These are phyloP conservation scores for Artemia sinica DNA, from an alignment of 2,888 invertebrate genomes.

Conservation along the genomic window DNA sequence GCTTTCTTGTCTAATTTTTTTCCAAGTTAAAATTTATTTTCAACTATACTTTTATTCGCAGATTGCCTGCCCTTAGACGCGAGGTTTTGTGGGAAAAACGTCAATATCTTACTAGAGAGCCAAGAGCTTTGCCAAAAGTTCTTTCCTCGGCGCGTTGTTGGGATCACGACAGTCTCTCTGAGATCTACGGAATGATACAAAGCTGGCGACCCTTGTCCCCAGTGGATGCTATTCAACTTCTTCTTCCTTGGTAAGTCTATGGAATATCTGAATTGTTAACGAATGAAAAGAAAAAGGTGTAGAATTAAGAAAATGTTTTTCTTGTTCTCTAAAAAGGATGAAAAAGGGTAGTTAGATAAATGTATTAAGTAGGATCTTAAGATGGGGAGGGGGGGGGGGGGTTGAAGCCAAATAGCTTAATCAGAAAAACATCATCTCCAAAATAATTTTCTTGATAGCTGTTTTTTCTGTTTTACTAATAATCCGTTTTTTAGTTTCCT, in stretches of 20 bases:
- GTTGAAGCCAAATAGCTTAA: no score
- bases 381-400: no score
- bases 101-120: conserved; percentile 63
- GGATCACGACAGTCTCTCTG: conserved; percentile 71
- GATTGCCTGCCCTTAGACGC: not conserved
- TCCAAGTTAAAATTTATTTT: not conserved
- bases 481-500: no score
- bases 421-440: no score
- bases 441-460: no score
- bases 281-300: no score
- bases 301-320: no score
- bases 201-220: conserved; percentile 74
- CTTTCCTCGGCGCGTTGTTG: conserved; percentile 65
- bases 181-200: conserved; percentile 66
- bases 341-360: no score
- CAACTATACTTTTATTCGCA: not conserved
- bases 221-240: conserved; percentile 71
- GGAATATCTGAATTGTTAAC: no score
- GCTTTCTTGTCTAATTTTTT: conserved; percentile 22
- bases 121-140: conserved; percentile 70
- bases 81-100: conserved; percentile 78
- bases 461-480: no score
- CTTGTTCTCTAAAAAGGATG: no score
- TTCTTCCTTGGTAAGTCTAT: conserved; percentile 61
- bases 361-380: no score